Evolutionary conservation across 1,140 invertebrate genomes (phyloP), one percentile per base, ranked within the genome.

Genomic region (Sinonovacula constricta): DNA sequence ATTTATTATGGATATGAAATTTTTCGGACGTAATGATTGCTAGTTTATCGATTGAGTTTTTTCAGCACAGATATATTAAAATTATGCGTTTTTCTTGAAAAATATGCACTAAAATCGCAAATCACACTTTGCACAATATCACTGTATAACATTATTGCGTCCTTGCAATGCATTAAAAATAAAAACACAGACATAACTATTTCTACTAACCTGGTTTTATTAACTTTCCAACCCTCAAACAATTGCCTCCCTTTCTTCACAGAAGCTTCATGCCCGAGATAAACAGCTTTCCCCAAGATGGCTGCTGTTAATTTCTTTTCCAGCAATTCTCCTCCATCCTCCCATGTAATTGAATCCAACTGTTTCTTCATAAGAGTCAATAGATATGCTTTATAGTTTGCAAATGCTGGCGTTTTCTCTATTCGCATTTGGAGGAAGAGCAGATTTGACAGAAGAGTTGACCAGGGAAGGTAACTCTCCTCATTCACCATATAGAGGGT

Each of bases 401-500:
- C 7, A 56, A 56, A 81, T 12, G 71, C 54, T n/a, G 67, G 65
- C 63, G 66, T 66, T 24, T 71, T 53, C 15, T 67, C 56, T 24
- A 81, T 30, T 34, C 74, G 92, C 63, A 92, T 91, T 80, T 93
- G 93, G 93, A 95, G 94, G 1, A 92, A 92, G 81, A 93, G 92
- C 18, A 96, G 92, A 90, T 95, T 95, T 78, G 92, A 91, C 0
- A 95, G 90, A 0, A 94, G 74, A 2, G 82, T 62, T 14, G 67
- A 28, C 85, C 85, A 87, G 0, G 84, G 84, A 1, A 94, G 93
- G 85, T 95, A 95, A 75, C 95, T 94, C 12, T 92, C 92, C 87
- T 96, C 95, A n/a, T 94, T 93, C 4, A 93, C 86, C 14, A 96
- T 90, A 90, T 96, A 96, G 66, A 93, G 88, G 0, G 94, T 94